These are phyloP conservation scores for Diabrotica undecimpunctata DNA, from an alignment of 1,140 invertebrate genomes.

Conservation along the genomic window DNA sequence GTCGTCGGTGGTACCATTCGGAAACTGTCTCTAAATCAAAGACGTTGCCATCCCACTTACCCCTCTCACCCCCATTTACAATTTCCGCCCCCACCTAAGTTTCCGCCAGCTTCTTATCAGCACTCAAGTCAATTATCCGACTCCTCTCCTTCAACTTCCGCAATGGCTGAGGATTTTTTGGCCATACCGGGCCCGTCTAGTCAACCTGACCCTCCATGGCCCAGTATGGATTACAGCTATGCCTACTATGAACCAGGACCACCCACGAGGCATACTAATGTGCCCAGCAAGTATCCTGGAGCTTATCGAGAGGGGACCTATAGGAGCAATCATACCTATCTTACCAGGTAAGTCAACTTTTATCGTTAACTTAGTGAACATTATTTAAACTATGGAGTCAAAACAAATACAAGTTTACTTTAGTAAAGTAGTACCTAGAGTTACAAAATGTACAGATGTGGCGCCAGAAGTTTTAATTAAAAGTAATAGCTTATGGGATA, in stretches of 20 bases:
- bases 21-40: constrained; percentile 12
- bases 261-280: constrained; percentile 54
- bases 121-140: constrained; percentile 41
- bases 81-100: constrained; percentile 47
- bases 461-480: no score
- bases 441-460: no score
- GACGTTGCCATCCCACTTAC: constrained; percentile 22
- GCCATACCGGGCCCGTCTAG: constrained; percentile 35
- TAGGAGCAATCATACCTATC: constrained; percentile 61
- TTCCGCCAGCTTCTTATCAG: constrained; percentile 48
- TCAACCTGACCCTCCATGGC: constrained; percentile 24
- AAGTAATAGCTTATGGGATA: no score
- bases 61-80: constrained; percentile 37
- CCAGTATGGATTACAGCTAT: constrained; percentile 65
- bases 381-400: background rate
- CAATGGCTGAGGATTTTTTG: constrained; percentile 36
- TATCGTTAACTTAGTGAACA: background rate
- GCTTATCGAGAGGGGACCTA: constrained; percentile 49
- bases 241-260: constrained; percentile 71
- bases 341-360: constrained; percentile 69
- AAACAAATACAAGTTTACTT: no score
- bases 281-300: constrained; percentile 54
- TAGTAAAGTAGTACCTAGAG: no score
- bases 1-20: constrained; percentile 11
- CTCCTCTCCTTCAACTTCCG: constrained; percentile 49